These are phyloP conservation scores for Chelmon rostratus DNA, from an alignment of 2,797 vertebrate genomes.

Conservation along the genomic window DNA sequence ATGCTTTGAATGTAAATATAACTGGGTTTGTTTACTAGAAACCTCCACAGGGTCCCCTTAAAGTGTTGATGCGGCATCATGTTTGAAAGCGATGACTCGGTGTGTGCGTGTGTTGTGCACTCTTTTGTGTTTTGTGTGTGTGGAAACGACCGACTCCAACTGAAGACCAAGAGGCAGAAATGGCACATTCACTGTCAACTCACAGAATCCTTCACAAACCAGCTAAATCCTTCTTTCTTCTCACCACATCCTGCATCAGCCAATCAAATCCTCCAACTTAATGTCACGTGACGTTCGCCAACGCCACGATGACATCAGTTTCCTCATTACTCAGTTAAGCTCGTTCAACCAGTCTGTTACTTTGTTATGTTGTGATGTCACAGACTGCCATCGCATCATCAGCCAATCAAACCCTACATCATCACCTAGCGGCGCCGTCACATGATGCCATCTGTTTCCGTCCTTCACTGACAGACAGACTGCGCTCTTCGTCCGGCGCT, in stretches of 20 bases:
- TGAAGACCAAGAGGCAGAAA: conserved; percentile 19
- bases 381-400: neutral
- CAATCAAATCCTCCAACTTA: conserved; percentile 5
- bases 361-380: conserved; percentile 78
- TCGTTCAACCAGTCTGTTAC: neutral
- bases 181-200: conserved; percentile 25
- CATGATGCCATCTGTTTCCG: neutral
- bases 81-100: conserved; percentile 3
- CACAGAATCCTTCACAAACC: neutral
- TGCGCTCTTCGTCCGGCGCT: neutral
- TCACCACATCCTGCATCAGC: neutral
- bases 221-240: neutral
- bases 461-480: conserved; percentile 11
- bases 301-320: neutral
- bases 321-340: neutral
- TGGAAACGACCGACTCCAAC: neutral
- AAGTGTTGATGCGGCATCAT: neutral
- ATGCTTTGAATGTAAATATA: neutral
- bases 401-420: neutral
- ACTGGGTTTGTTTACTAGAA: neutral
- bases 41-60: neutral
- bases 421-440: neutral
- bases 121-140: neutral
- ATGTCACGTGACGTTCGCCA: neutral
- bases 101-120: neutral